Conservation (phyloP, 2,113 vertebrate species). For the Hirundichthys speculiger region DNA sequence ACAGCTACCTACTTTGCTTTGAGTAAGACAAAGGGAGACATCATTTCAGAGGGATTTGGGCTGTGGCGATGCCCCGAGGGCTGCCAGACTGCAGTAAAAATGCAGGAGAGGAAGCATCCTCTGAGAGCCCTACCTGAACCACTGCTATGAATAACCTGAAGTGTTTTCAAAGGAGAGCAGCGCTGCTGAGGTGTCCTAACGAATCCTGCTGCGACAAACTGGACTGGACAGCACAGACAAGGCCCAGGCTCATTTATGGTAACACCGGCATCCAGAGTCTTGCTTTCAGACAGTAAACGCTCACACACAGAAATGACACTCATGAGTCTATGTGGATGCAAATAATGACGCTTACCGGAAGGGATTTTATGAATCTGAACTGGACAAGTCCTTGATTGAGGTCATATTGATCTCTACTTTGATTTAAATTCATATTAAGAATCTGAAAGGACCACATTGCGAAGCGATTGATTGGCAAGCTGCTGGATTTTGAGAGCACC, state of each 20-base stretch:
- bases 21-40: constrained; percentile 19
- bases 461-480: constrained; percentile 46
- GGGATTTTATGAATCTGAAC: constrained; percentile 13
- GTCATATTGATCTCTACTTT: constrained; percentile 52
- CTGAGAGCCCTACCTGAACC: constrained; percentile 50
- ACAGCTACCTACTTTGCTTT: constrained; percentile 4
- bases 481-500: constrained; percentile 46
- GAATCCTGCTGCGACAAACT: constrained; percentile 47
- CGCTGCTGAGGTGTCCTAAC: constrained; percentile 54
- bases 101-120: constrained; percentile 33
- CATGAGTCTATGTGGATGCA: neutral
- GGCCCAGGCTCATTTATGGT: neutral
- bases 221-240: constrained; percentile 13
- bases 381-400: constrained; percentile 44
- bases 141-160: constrained; percentile 72
- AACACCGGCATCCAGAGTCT: constrained; percentile 8
- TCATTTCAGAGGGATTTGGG: constrained; percentile 38
- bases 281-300: constrained; percentile 1
- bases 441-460: constrained; percentile 29
- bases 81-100: constrained; percentile 43
- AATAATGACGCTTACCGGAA: neutral
- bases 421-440: constrained; percentile 38
- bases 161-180: constrained; percentile 49
- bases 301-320: constrained; percentile 3
- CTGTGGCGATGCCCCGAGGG: constrained; percentile 38